Evolutionary conservation across 2,797 vertebrate genomes (phyloP).

Genomic region (Cottoperca gobio): DNA sequence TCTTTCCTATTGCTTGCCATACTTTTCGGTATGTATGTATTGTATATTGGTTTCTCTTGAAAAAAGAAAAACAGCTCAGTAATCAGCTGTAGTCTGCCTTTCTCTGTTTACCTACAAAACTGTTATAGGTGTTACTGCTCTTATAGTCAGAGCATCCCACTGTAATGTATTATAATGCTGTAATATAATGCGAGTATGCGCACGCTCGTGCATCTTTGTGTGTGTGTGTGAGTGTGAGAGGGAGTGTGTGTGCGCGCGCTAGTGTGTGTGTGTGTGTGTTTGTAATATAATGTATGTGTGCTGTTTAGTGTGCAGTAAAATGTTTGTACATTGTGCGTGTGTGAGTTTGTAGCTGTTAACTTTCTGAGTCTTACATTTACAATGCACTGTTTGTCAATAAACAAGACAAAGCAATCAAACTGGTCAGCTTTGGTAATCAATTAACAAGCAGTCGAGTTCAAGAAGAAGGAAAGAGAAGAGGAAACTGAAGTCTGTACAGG

Average conservation of each 20-base stretch:
- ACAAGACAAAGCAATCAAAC: constrained; percentile 66
- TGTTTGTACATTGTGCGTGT: constrained; percentile 78
- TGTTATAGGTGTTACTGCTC: constrained; percentile 69
- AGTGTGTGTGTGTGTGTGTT: constrained; percentile 29
- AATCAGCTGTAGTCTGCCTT: constrained; percentile 65
- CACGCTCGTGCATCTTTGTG: constrained; percentile 57
- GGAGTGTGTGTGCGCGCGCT: constrained; percentile 45
- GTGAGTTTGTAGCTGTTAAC: constrained; percentile 79
- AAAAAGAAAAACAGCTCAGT: constrained; percentile 58
- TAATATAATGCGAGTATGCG: constrained; percentile 70
- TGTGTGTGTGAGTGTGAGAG: constrained; percentile 33
- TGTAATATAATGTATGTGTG: constrained; percentile 64
- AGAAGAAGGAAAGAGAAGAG: background rate
- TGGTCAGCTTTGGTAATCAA: constrained; percentile 5
- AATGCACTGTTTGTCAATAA: constrained; percentile 83
- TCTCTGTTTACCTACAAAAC: constrained; percentile 71
- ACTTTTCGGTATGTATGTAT: constrained; percentile 58
- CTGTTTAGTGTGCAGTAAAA: constrained; percentile 75
- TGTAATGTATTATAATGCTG: constrained; percentile 73
- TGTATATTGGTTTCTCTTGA: constrained; percentile 58
- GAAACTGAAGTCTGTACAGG: background rate
- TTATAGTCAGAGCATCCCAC: constrained; percentile 63
- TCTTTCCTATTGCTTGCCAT: constrained; percentile 61
- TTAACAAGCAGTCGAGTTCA: background rate
- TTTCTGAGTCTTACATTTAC: constrained; percentile 79